Evolutionary conservation across 2,113 vertebrate species (phyloP).

Genomic region (Caranx melampygus): DNA sequence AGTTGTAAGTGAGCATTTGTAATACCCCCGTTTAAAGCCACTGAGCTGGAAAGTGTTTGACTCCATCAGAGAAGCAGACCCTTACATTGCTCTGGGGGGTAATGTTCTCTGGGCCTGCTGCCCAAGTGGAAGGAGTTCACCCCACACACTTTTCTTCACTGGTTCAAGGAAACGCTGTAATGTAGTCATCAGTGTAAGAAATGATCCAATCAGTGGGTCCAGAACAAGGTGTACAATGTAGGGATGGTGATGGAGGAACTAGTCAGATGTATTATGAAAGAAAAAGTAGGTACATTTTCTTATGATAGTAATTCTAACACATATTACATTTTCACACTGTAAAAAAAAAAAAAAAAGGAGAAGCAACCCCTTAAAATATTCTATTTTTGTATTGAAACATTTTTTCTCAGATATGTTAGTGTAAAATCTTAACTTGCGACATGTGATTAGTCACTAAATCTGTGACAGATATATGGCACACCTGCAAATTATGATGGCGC

Average conservation of each 20-base stretch:
- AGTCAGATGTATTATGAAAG: neutral
- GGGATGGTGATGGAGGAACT: neutral
- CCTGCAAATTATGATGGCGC: neutral
- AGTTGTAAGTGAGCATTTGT: neutral
- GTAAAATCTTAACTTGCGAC: neutral
- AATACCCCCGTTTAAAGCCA: conserved; percentile 40
- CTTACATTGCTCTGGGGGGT: conserved; percentile 35
- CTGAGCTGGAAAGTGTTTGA: conserved; percentile 23
- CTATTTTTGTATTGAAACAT: neutral
- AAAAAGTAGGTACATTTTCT: neutral
- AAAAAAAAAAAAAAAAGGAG: neutral
- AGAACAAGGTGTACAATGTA: neutral
- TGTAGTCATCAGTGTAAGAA: conserved; percentile 1
- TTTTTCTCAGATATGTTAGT: neutral
- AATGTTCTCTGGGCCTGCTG: conserved; percentile 30
- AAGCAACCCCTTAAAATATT: neutral
- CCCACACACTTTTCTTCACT: neutral
- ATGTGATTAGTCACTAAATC: neutral
- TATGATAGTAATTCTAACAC: too few species aligned
- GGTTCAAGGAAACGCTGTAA: neutral
- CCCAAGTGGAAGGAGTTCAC: neutral
- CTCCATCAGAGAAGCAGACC: neutral
- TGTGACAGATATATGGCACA: neutral
- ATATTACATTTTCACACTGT: too few species aligned
- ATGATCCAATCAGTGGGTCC: conserved; percentile 1